Evolutionary conservation across 1,140 invertebrate genomes (phyloP).

Genomic region (Teleogryllus occipitalis): DNA sequence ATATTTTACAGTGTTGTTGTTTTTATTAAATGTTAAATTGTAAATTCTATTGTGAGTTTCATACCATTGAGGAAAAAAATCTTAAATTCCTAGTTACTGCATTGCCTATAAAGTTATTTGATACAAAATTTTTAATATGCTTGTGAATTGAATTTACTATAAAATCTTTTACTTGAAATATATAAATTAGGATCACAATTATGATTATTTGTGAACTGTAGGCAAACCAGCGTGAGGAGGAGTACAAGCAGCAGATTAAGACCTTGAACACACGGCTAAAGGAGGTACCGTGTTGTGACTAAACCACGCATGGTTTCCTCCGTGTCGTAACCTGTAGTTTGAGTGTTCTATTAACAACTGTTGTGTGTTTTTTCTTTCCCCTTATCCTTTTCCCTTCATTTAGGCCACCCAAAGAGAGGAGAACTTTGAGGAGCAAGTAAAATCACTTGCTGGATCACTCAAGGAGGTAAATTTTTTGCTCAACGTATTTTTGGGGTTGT

Average conservation of each 20-base stretch:
- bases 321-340: constrained; percentile 22
- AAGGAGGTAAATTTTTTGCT: constrained; percentile 69
- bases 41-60: too few relatives aligned
- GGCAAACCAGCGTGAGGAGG: constrained; percentile 99
- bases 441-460: constrained; percentile 81
- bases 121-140: too few relatives aligned
- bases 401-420: constrained; percentile 96
- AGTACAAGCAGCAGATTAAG: constrained; percentile 99
- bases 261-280: constrained; percentile 96
- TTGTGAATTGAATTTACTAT: too few relatives aligned
- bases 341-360: constrained; percentile 12
- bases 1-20: too few relatives aligned
- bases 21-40: too few relatives aligned
- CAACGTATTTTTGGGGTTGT: too few relatives aligned
- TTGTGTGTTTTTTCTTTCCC: constrained; percentile 24
- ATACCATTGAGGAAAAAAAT: too few relatives aligned
- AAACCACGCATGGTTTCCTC: constrained; percentile 33
- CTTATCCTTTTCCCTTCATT: constrained; percentile 27
- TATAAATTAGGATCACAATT: not conserved
- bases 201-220: constrained; percentile 37
- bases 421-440: constrained; percentile 87
- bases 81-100: too few relatives aligned
- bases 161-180: too few relatives aligned
- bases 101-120: too few relatives aligned
- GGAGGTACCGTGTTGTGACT: constrained; percentile 66